Evolutionary conservation across 1,140 invertebrate species (phyloP), one percentile per base, ranked within the genome.

Genomic region (Bombus turneri): DNA sequence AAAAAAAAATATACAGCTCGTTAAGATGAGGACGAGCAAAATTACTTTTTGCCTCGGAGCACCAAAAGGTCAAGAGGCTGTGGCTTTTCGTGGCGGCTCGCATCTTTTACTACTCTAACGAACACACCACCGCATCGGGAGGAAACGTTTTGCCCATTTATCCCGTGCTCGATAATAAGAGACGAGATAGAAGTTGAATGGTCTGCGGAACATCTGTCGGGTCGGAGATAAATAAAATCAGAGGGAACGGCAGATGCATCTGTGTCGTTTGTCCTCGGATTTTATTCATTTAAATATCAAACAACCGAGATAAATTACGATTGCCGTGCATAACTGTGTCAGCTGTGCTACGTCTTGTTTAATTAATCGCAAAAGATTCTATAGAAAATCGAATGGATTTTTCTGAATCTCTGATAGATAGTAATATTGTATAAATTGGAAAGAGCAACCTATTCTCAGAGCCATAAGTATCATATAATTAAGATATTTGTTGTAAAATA

Each of bases 31-130:
- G 37, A 39, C n/a, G 72, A 75, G 43, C 72, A 66, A 87, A 85
- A 83, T 81, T 86, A 83, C 62, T 84, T 81, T 47, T 88, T 73
- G 87, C 69, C 25, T 8, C 13, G 18, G 53, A 64, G 66, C 81
- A 41, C 31, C 39, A 37, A 88, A 69, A 88, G 87, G 81, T 88
- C 85, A 88, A 81, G 87, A 82, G 78, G 81, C 81, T 79, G 62
- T 39, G 72, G 15, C 64, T 53, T 22, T 66, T 53, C 69, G 13
- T 31, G n/a, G 25, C 53, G 62, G 43, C 13, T 53, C 22, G 57
- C 28, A 43, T 66, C 41, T 53, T n/a, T 34, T n/a, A n/a, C 37
- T 28, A 5, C 10, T 31, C 77, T 66, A 85, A 87, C 66, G 73
- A 89, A 85, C 37, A 59, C 57, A 62, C 73, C 59, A n/a, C n/a